Conservation (phyloP, 35 echinoderm and acorn worm genomes). For the Apostichopus japonicus region DNA sequence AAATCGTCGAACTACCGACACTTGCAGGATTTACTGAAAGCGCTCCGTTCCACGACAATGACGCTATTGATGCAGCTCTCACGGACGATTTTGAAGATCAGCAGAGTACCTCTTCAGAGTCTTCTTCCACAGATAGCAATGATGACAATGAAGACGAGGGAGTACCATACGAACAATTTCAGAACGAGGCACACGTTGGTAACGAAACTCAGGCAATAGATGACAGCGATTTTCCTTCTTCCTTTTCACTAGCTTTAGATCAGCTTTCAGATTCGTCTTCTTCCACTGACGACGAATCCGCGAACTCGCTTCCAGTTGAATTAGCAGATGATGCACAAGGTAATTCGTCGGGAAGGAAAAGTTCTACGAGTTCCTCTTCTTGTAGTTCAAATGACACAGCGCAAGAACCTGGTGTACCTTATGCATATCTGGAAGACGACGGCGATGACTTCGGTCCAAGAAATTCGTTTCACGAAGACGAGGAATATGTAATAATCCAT, state of each 20-base stretch:
- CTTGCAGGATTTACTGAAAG: background rate
- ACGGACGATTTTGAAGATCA: background rate
- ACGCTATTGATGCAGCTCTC: too few relatives aligned
- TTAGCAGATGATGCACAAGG: background rate
- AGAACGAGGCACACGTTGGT: background rate
- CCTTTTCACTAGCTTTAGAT: background rate
- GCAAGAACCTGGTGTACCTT: slow-evolving; percentile 27
- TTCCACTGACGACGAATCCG: background rate
- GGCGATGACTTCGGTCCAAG: background rate
- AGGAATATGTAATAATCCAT: background rate
- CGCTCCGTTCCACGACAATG: background rate
- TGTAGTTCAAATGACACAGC: slow-evolving; percentile 49
- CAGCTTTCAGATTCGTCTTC: background rate
- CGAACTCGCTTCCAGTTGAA: background rate
- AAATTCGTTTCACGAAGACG: background rate
- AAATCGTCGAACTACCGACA: background rate
- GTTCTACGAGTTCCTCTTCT: slow-evolving; percentile 21
- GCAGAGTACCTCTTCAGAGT: background rate
- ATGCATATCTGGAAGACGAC: background rate
- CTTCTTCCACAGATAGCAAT: background rate
- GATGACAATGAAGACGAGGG: background rate
- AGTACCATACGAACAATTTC: slow-evolving; percentile 22
- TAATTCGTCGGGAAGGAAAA: slow-evolving; percentile 13
- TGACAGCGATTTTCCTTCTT: background rate
- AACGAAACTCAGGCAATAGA: background rate